Base-by-base conservation (phyloP, 23 tunicate species). In the Ascidia mentula region DNA sequence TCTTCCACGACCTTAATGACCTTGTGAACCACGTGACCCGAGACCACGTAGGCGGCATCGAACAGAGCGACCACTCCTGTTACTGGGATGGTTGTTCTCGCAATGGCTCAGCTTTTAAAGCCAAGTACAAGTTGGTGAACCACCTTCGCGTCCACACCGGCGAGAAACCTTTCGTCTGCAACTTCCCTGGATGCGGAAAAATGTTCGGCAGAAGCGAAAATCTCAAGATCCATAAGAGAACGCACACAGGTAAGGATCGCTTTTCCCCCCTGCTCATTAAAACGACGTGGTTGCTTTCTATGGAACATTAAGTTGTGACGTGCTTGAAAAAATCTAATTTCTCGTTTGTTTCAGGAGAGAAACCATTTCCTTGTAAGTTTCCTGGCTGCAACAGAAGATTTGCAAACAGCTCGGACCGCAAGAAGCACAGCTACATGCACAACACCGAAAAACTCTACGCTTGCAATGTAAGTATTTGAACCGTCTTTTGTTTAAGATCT, bases 91-190 rank as follows among this genome's bases (percentile, higher is more conserved):
- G 40, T 38, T 90, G 96, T 46, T 38, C 76, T 35, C 42, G 96
- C 73, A 38, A 38, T 53, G 77, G 77, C 32, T 81, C 40, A 28
- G 40, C 80, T 34, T 91, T 91, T 40, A 90, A 82, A 33, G 96
- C 96, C 24, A 86, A 91, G 72, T 91, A 91, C 84, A 91, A 86
- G 61, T 78, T 91, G 72, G 90, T 91, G 71, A 91, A 91, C 37
- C 96, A 91, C 39, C 81, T 91, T 0, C 83, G 90, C 38, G 81
- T 85, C 20, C 89, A 80, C 36, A 78, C 83, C 38, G 90, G 96
- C 4, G 89, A 90, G 38, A 72, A 80, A 34, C 96, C 96, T 15
- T 90, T 90, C 72, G 61, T 45, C 17, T 90, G 96, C 75, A 45
- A 60, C 39, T 79, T 38, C 46, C 94, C 88, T 35, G 96, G 74